Evolutionary conservation across 2,113 vertebrate species (phyloP).

Genomic region (Tragelaphus scriptus): DNA sequence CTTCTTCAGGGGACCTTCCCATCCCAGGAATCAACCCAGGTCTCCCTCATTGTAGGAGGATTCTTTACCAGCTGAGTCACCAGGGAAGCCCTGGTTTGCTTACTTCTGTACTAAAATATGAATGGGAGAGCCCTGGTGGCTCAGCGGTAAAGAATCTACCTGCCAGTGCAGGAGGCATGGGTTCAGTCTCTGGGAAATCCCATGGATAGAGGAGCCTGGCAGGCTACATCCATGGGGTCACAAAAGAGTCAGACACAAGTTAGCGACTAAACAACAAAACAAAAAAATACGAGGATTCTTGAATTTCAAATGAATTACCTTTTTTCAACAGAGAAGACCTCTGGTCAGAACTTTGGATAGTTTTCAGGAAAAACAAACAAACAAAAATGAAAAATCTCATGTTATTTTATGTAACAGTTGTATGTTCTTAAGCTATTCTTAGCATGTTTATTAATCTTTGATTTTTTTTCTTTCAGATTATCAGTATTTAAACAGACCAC

Average conservation of each 20-base stretch:
- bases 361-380: neutral
- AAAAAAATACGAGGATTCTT: neutral
- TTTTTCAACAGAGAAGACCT: neutral
- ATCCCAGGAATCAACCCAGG: neutral
- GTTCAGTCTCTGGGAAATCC: neutral
- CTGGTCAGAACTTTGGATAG: neutral
- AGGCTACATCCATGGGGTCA: neutral
- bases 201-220: neutral
- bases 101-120: neutral
- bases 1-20: neutral
- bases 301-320: neutral
- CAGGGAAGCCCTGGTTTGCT: neutral
- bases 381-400: neutral
- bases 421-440: slow-evolving; percentile 6
- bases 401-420: neutral
- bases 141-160: neutral
- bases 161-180: neutral
- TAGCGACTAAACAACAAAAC: neutral
- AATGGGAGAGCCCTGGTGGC: neutral
- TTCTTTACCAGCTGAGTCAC: neutral
- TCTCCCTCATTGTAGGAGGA: neutral
- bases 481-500: slow-evolving; percentile 87
- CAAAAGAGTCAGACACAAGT: neutral
- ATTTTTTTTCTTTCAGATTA: slow-evolving; percentile 76
- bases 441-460: neutral